Base-by-base conservation (phyloP, 2,888 invertebrate species). In the Tiliacea citrago region DNA sequence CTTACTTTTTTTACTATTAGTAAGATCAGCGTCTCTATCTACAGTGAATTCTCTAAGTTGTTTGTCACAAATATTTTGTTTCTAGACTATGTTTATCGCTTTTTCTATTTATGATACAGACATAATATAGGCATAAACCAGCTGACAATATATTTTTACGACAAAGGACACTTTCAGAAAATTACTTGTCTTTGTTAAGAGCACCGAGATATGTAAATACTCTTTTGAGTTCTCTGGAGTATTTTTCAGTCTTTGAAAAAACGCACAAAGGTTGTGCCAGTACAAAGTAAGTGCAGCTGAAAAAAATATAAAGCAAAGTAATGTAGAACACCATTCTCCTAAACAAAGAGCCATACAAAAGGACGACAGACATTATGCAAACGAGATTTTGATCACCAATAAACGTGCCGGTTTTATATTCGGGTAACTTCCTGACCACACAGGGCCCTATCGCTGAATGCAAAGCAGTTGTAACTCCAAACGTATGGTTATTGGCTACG, bases 401-500 rank as follows among this genome's bases (percentile, higher is more conserved):
- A 73, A 71, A 82, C 62, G 66, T 57, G 66, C 35, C 42, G 62
- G 69, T 71, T 77, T 75, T 82, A 81, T 79, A 68, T 81, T 71
- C 55, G 61, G 63, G 47, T 39, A 58, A 77, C 78, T 75, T 77
- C 67, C 67, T 82, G 77, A 77, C 81, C 77, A 73, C 67, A 69
- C 66, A 51, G 55, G 68, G 68, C 49, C 61, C 72, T 85, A 77
- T 77, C 68, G 65, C 61, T 77, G 83, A 75, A 86, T 85, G 84
- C 73, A 82, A 74, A 61, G 70, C 58, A 49, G 47, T 71, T 75
- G 72, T 72, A 53, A 66, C 66, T 39, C n/a, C 75, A 77, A 87
- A 85, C 60, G 39, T 82, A 85, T 73, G 80, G 86, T 81, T 83
- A 87, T 87, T 85, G 76, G 79, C 60, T 76, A 75, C 75, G 70